phyloP scores from a whole-genome alignment of 1,140 invertebrate genomes.

The Dendroctonus ponderosae region DNA sequence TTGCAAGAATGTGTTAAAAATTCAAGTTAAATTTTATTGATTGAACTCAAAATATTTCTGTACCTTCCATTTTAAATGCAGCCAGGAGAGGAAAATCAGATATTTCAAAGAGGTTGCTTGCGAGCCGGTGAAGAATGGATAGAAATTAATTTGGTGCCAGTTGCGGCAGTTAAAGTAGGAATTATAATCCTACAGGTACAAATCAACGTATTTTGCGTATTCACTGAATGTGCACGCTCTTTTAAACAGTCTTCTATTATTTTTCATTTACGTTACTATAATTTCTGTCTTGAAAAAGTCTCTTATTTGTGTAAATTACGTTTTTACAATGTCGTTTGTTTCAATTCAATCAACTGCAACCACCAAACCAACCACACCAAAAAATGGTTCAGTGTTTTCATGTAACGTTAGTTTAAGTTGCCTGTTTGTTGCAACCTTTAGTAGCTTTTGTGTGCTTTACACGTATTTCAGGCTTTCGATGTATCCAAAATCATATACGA shows the following conservation, averaged over 20 bases:
- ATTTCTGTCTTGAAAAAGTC: no score
- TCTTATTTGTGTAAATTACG: no score
- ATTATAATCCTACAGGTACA: conserved; percentile 81
- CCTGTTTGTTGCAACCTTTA: no score
- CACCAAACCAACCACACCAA: no score
- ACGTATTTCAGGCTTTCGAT: conserved; percentile 64
- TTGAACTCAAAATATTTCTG: neutral
- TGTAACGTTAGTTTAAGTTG: no score
- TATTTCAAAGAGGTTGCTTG: conserved; percentile 92
- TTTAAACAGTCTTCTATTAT: no score
- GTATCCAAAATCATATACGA: conserved; percentile 84
- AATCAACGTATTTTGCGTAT: neutral
- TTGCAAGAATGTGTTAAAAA: neutral
- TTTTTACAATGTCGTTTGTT: no score
- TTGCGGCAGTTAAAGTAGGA: conserved; percentile 78
- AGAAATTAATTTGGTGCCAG: conserved; percentile 84
- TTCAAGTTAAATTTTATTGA: neutral
- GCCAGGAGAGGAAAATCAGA: conserved; percentile 80
- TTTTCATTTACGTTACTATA: no score
- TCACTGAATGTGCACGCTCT: neutral
- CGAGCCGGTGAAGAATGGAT: conserved; percentile 92
- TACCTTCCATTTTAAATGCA: conserved; percentile 50
- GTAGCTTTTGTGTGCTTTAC: conserved; percentile 38
- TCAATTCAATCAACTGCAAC: no score
- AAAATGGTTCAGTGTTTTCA: no score